phyloP scores from a whole-genome alignment of 2,113 vertebrate genomes.

The Carettochelys insculpta region DNA sequence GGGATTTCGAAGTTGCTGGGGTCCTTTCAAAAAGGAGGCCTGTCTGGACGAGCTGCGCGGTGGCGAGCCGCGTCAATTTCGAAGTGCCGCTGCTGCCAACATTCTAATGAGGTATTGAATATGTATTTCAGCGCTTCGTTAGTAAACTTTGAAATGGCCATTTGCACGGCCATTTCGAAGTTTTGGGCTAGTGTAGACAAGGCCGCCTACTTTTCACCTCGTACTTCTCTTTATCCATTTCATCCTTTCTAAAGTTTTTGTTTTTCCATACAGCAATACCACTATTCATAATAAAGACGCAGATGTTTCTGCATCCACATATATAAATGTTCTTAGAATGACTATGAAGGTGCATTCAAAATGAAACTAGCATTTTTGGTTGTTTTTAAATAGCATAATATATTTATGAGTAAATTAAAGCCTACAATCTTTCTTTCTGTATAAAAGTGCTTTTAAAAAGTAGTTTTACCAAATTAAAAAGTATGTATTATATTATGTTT shows the following conservation, averaged over 20 bases:
- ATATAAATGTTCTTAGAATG: neutral
- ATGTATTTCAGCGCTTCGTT: too few relatives aligned
- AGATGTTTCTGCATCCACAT: constrained; percentile 23
- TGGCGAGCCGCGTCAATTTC: too few relatives aligned
- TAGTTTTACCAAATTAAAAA: constrained; percentile 54
- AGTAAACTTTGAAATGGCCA: too few relatives aligned
- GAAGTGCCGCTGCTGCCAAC: too few relatives aligned
- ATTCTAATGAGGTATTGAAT: too few relatives aligned
- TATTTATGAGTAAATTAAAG: constrained; percentile 18
- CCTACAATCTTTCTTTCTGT: neutral
- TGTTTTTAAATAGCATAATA: constrained; percentile 21
- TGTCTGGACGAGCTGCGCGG: too few relatives aligned
- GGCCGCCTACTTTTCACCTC: neutral
- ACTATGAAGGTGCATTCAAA: constrained; percentile 31
- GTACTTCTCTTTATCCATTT: neutral
- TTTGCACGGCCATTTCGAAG: too few relatives aligned
- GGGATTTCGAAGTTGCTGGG: too few relatives aligned
- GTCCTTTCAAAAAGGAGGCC: too few relatives aligned
- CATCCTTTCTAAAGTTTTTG: neutral
- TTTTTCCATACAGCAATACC: neutral
- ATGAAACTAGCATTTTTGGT: constrained; percentile 31
- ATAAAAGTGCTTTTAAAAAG: neutral
- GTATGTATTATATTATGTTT: constrained; percentile 12
- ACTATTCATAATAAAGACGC: neutral
- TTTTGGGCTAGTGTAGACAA: too few relatives aligned